Percentiles rank a stretch among this genome's conserved stretches.
Evolutionary conservation across 2,113 vertebrate genomes (phyloP).

Genomic region (Anguilla japonica): DNA sequence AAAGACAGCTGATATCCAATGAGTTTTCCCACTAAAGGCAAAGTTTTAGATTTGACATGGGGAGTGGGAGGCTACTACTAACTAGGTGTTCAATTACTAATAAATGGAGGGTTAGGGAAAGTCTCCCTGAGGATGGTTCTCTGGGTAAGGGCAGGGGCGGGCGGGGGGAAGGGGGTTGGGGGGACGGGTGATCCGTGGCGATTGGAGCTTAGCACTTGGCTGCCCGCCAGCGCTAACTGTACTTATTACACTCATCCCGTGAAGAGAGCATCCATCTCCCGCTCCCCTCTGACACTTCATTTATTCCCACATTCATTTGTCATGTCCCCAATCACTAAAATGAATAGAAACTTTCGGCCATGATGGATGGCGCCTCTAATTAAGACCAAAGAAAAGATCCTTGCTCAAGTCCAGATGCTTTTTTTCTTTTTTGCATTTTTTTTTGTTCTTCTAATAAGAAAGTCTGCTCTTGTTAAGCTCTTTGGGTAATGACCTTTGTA

Average conservation of each 20-base stretch:
- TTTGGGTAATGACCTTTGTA: conserved; percentile 61
- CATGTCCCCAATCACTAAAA: conserved; percentile 85
- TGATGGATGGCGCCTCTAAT: conserved; percentile 86
- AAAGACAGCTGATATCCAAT: neutral
- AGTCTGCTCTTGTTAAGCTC: conserved; percentile 43
- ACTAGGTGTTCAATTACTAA: conserved; percentile 75
- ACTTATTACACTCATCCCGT: conserved; percentile 77
- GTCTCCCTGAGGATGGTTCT: conserved; percentile 53
- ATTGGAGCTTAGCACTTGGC: conserved; percentile 69
- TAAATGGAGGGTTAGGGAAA: conserved; percentile 65
- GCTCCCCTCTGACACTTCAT: conserved; percentile 78
- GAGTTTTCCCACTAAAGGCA: neutral
- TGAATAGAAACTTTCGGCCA: conserved; percentile 79
- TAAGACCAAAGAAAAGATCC: conserved; percentile 77
- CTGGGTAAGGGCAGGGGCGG: conserved; percentile 39
- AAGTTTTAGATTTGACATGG: conserved; percentile 21
- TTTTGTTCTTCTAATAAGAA: conserved; percentile 60
- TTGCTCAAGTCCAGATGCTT: conserved; percentile 64
- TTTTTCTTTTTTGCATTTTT: conserved; percentile 46
- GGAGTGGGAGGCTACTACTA: conserved; percentile 56
- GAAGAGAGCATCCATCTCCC: conserved; percentile 87
- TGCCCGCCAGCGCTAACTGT: conserved; percentile 82
- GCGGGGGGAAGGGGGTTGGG: conserved; percentile 50
- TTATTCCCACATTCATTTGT: conserved; percentile 90
- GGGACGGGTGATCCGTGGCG: conserved; percentile 57